Evolutionary conservation across 2,113 vertebrate genomes (phyloP).

Genomic region (Hemibagrus wyckioides): DNA sequence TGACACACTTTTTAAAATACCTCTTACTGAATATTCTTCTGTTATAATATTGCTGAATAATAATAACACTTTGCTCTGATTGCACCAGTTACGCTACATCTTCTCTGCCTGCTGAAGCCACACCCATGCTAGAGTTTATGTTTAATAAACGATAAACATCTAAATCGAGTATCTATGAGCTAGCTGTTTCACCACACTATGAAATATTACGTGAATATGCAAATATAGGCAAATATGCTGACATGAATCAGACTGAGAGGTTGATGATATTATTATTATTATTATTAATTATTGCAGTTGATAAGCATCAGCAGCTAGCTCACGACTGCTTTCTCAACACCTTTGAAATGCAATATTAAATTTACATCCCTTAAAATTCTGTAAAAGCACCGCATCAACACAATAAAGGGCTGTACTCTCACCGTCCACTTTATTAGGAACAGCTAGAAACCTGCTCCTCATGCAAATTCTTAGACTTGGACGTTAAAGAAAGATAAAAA

Average conservation of each 20-base stretch:
- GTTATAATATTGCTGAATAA: background rate
- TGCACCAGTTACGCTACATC: background rate
- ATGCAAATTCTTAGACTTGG: background rate
- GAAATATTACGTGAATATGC: too few relatives aligned
- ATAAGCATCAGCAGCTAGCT: background rate
- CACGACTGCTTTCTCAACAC: background rate
- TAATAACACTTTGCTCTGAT: background rate
- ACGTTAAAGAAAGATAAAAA: background rate
- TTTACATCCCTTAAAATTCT: background rate
- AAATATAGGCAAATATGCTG: too few relatives aligned
- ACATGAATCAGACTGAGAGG: too few relatives aligned
- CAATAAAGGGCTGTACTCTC: background rate
- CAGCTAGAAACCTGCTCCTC: background rate
- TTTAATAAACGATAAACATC: too few relatives aligned
- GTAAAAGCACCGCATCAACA: background rate
- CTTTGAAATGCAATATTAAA: too few relatives aligned
- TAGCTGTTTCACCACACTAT: too few relatives aligned
- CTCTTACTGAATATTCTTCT: background rate
- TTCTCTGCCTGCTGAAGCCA: background rate
- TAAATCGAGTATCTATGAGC: too few relatives aligned
- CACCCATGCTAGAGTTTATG: background rate
- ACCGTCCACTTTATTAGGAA: background rate
- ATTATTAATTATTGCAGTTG: background rate
- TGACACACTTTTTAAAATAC: background rate
- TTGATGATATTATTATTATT: too few relatives aligned